These are phyloP conservation scores for Psilopogon haemacephalus DNA, from an alignment of 2,113 vertebrate genomes.

Conservation along the genomic window DNA sequence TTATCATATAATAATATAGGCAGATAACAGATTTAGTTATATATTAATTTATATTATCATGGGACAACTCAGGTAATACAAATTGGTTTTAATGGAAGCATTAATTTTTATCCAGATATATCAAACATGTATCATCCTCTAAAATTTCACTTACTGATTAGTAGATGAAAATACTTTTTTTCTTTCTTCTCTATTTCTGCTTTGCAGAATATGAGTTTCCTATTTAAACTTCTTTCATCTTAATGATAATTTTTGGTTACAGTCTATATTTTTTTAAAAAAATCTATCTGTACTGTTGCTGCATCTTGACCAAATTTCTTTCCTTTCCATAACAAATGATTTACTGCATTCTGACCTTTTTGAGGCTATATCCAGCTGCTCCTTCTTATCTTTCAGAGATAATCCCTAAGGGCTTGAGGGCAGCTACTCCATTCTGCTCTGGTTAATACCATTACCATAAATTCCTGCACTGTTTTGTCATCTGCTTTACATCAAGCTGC, in stretches of 20 bases:
- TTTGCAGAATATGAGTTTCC: neutral
- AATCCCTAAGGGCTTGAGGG: neutral
- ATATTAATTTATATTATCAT: neutral
- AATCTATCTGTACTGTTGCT: neutral
- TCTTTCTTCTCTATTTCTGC: neutral
- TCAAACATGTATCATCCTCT: neutral
- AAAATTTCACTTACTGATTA: neutral
- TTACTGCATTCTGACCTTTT: neutral
- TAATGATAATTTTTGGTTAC: neutral
- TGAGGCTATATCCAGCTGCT: neutral
- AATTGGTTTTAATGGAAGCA: neutral
- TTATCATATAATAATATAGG: neutral
- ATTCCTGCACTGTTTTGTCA: neutral
- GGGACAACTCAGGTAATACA: neutral
- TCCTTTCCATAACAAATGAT: neutral
- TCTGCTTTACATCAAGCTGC: neutral
- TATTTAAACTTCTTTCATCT: neutral
- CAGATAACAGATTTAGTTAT: neutral
- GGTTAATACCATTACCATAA: neutral
- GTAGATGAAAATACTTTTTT: neutral
- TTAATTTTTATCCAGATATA: neutral
- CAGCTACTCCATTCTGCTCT: neutral
- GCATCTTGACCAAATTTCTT: neutral
- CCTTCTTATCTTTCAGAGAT: neutral
- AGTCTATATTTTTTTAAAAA: accelerated